Evolutionary conservation across 2,113 vertebrate species (phyloP), one percentile per base, ranked within the genome.

Genomic region (Capreolus pygargus): DNA sequence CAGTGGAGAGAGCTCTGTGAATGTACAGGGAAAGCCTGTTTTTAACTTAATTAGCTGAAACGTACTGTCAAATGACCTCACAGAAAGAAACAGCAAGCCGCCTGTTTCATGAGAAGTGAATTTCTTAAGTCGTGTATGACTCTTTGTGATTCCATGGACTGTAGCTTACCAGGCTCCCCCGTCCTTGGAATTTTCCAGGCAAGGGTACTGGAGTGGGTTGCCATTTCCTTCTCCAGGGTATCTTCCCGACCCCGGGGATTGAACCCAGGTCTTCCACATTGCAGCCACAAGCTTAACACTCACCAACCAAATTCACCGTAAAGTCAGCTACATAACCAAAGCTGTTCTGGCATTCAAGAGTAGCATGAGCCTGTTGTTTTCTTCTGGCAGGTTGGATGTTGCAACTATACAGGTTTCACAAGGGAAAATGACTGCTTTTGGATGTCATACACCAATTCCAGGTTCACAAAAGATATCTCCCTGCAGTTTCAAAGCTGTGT

Each of bases 241-340:
- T 39, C 36, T 74, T 74, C 21, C 67, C 21, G 3, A 74, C 5
- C 5, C 1, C 5, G 0, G 36, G 36, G 11, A 74, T 0, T 25
- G 21, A 25, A 74, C 67, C 36, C 1, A 0, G 11, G 19, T 39
- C 19, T 74, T 39, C n/a, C n/a, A 39, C 67, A 74, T 39, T 39
- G 67, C 36, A 39, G 36, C n/a, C 36, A 74, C n/a, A 74, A 0
- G 0, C 67, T 74, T 74, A 39, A 39, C 36, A 74, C 21, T 36
- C 64, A 11, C 19, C 19, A 74, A 70, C 10, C n/a, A 70, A 39
- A 39, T 23, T 39, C 19, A 70, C 5, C 0, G 0, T 39, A 39
- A 70, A 70, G 67, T 70, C 67, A 70, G n/a, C 67, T 70, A 39
- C 36, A 23, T 39, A 39, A 39, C n/a, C n/a, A 70, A 70, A 70